Base-by-base conservation (phyloP, 2,888 invertebrate genomes). In the Harpagoxenus sublaevis region DNA sequence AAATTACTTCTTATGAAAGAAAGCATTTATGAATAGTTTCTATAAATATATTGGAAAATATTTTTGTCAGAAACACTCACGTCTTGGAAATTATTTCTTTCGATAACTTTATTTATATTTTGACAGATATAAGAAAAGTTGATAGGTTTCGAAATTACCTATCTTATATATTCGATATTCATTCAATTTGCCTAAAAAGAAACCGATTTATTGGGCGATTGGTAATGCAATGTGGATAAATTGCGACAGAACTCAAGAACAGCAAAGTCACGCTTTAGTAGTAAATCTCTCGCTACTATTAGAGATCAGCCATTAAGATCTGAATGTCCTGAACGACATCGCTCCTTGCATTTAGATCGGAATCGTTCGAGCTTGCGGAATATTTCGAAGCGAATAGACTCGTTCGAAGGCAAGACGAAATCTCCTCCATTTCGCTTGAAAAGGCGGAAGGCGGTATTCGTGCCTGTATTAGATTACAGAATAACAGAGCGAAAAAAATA, bases 251-350 rank as follows among this genome's bases (percentile, higher is more conserved):
- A 71, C 18, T 71, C 23, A 48, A 48, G 71, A 79, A 79, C 23
- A 71, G 71, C 35, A 60, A 60, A 71, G 35, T 79, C 79, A 79
- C 79, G 79, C 79, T 79, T 79, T 48, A 79, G 48, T 48, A 79
- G 71, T 79, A 71, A 79, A 79, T 79, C 79, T 79, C 71, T 48
- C 48, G 60, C 18, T 57, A 60, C 79, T 79, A 71, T 70, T 79
- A 79, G 79, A 79, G 79, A 79, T 79, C 48, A 35, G 60, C 79
- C 48, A 71, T 71, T 79, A 79, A 79, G 79, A 79, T 79, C 71
- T 60, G 79, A 71, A 45, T 71, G 57, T 71, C 23, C 71, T 48
- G 70, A 79, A 79, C 78, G 78, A 79, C 71, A 45, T 79, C 79
- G 79, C 12, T 57, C 55, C 79, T 79, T 79, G 79, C 79, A 79